phyloP scores from a whole-genome alignment of 1,140 invertebrate genomes.

The Marisa cornuarietis region DNA sequence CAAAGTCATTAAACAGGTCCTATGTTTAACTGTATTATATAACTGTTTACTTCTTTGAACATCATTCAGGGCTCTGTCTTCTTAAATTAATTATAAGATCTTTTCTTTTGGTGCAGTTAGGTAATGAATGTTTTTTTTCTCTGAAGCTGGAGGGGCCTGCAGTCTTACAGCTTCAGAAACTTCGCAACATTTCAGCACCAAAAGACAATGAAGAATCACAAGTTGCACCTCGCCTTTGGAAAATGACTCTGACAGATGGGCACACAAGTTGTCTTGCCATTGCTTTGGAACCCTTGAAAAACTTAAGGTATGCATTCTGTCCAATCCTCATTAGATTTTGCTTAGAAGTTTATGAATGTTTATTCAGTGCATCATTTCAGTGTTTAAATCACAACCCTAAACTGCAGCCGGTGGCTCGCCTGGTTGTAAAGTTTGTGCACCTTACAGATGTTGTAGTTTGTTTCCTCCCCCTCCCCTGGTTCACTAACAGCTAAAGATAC shows the following conservation, averaged over 20 bases:
- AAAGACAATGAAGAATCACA: constrained; percentile 88
- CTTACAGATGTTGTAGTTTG: no score
- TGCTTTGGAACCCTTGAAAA: constrained; percentile 70
- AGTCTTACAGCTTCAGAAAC: constrained; percentile 87
- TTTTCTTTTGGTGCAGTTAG: not conserved
- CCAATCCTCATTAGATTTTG: no score
- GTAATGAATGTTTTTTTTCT: constrained; percentile 14
- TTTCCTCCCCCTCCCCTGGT: no score
- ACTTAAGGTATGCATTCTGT: constrained; percentile 69
- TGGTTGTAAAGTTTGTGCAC: no score
- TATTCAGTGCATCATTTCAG: no score
- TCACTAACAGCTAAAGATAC: no score
- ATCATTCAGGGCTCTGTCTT: not conserved
- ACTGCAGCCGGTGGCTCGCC: no score
- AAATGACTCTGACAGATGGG: constrained; percentile 85
- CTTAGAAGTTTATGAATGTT: no score
- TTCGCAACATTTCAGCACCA: constrained; percentile 87
- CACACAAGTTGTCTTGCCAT: constrained; percentile 80
- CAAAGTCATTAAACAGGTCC: no score
- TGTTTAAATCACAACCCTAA: no score
- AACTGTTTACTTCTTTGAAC: not conserved
- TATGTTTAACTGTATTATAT: no score
- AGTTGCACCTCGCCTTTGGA: constrained; percentile 82
- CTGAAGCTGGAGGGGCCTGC: constrained; percentile 74
- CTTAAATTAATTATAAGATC: not conserved